Evolutionary conservation across 1,140 invertebrate species (phyloP), one percentile per base, ranked within the genome.

Genomic region (Sitodiplosis mosellana): DNA sequence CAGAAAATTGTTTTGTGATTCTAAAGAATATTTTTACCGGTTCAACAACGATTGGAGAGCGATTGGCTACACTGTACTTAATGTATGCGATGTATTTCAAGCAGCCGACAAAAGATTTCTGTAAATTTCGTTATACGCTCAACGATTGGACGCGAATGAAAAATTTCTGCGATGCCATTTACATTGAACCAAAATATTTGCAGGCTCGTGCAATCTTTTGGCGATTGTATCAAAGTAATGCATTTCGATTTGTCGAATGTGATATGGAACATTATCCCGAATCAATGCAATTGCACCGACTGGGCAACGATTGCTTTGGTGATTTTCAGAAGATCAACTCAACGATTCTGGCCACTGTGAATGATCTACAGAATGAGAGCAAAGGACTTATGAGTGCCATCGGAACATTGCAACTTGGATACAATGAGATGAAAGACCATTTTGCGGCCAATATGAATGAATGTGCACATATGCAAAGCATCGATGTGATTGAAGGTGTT

Each of bases 391-490:
- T 43, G n/a, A 5, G n/a, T 12, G 41, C 41, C 17, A 12, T 43
- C 6, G 41, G 18, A 43, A 43, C 18, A 18, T 18, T 43, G 6
- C 41, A 43, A 19, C 4, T 43, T 21, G 41, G 41, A 2, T 43
- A 43, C 20, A 43, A 43, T 43, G 41, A 43, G 20, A 43, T 43
- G 41, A 43, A 43, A 19, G 41, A 43, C 6, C 41, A 43, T 43
- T 18, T 43, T 2, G 20, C n/a, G 27, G 27, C 15, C 15, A 38
- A 17, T 38, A n/a, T 17, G 15, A 38, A 38, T n/a, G 15, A 38
- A n/a, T n/a, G 12, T 38, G 36, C 36, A 12, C 36, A 38, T 5
- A 38, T n/a, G 12, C 15, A 17, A 12, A 38, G 36, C 36, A 38
- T 38, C 36, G 12, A 38, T 17, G 36, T 38, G 4, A 14, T 38